Evolutionary conservation across 2,113 vertebrate species (phyloP).

Genomic region (Megaceryle torquata): DNA sequence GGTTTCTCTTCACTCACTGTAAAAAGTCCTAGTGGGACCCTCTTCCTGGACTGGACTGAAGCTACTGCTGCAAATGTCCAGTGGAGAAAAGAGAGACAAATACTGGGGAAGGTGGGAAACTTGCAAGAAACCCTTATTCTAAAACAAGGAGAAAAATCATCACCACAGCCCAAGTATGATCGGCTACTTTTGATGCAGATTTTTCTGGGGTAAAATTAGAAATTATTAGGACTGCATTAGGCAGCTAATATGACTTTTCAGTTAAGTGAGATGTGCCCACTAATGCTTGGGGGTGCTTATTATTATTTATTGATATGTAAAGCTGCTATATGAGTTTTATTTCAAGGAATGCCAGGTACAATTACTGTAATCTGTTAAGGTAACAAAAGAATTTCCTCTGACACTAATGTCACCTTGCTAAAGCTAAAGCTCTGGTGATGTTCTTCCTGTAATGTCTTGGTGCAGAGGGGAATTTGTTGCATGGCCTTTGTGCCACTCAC

Average conservation of each 20-base stretch:
- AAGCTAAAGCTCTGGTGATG: background rate
- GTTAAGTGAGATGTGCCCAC: background rate
- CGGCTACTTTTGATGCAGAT: background rate
- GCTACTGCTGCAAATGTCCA: background rate
- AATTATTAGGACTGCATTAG: background rate
- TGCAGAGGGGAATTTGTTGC: background rate
- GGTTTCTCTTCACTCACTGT: background rate
- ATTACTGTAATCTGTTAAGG: slow-evolving; percentile 47
- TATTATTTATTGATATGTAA: slow-evolving; percentile 51
- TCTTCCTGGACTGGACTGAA: background rate
- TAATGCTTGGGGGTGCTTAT: slow-evolving; percentile 13
- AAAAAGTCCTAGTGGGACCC: background rate
- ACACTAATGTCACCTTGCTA: slow-evolving; percentile 21
- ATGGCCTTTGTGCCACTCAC: background rate
- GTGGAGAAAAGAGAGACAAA: background rate
- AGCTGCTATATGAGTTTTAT: background rate
- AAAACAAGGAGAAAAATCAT: background rate
- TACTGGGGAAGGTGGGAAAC: background rate
- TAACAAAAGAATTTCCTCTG: background rate
- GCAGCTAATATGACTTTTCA: background rate
- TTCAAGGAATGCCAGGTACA: background rate
- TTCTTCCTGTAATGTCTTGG: background rate
- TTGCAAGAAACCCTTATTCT: background rate
- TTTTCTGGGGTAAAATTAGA: background rate
- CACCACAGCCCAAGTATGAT: background rate